phyloP scores from a whole-genome alignment of 2,797 vertebrate genomes.

The Dryobates pubescens region DNA sequence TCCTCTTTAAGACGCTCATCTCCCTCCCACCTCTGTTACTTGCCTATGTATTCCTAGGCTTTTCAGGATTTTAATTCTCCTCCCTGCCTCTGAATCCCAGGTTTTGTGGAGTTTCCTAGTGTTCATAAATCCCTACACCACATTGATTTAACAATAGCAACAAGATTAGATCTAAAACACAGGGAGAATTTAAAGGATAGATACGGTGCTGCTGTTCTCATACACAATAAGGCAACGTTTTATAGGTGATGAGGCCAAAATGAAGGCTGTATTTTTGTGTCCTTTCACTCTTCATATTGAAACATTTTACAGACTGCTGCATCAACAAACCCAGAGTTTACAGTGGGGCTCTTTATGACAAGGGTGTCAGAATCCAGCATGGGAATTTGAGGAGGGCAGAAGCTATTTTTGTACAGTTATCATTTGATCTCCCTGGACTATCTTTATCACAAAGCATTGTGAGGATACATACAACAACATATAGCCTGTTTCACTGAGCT shows the following conservation, averaged over 20 bases:
- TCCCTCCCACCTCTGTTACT: background rate
- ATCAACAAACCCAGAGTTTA: background rate
- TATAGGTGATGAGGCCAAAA: background rate
- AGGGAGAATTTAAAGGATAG: background rate
- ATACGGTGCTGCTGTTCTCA: background rate
- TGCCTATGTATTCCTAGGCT: background rate
- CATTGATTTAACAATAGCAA: background rate
- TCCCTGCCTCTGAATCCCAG: background rate
- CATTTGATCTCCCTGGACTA: constrained; percentile 20
- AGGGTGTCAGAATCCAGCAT: background rate
- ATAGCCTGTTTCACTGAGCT: background rate
- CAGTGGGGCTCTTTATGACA: background rate
- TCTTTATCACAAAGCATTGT: constrained; percentile 16
- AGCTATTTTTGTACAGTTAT: constrained; percentile 32
- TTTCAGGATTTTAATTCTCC: constrained; percentile 25
- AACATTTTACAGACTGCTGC: background rate
- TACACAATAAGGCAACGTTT: background rate
- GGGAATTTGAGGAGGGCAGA: constrained; percentile 15
- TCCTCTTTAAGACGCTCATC: background rate
- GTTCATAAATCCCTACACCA: background rate
- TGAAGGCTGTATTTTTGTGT: background rate
- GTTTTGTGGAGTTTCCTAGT: background rate
- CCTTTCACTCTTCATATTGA: background rate
- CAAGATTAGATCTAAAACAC: background rate
- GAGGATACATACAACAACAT: background rate